phyloP scores from a whole-genome alignment of 2,888 invertebrate genomes.

The Trachelus tabidus region DNA sequence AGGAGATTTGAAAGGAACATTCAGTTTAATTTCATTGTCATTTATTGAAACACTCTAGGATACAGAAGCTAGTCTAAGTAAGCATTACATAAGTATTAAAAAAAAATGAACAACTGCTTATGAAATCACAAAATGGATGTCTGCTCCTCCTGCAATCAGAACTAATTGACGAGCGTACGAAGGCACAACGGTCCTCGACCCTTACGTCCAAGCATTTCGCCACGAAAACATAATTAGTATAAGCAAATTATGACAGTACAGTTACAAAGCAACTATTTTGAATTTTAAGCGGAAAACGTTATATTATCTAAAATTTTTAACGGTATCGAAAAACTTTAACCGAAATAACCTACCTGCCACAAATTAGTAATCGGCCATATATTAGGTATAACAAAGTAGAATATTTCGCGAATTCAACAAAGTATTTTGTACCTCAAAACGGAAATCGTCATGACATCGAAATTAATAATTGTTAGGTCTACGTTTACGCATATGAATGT shows the following conservation, averaged over 20 bases:
- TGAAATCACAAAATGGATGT: conserved; percentile 62
- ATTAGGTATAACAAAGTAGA: neutral
- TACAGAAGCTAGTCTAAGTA: conserved; percentile 63
- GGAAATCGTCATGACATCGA: neutral
- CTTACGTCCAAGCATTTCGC: conserved; percentile 61
- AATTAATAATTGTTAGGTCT: neutral
- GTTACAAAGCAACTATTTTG: conserved; percentile 11
- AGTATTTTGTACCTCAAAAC: neutral
- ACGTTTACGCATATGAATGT: neutral
- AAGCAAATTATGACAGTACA: conserved; percentile 9
- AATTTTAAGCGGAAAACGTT: neutral
- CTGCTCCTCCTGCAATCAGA: conserved; percentile 49
- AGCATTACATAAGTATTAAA: conserved; percentile 62
- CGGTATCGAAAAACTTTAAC: conserved; percentile 1
- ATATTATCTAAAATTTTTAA: conserved; percentile 13
- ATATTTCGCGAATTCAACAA: neutral
- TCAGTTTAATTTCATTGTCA: conserved; percentile 32
- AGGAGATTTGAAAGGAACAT: neutral
- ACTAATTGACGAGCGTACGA: conserved; percentile 53
- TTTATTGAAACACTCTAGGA: conserved; percentile 65
- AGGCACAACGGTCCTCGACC: conserved; percentile 66
- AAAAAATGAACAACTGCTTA: conserved; percentile 57
- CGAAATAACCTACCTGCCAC: neutral
- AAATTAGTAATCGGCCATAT: neutral
- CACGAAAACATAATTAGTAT: conserved; percentile 49